Conservation (phyloP, 2,888 invertebrate species). For the Prosopocoilus inquinatus region DNA sequence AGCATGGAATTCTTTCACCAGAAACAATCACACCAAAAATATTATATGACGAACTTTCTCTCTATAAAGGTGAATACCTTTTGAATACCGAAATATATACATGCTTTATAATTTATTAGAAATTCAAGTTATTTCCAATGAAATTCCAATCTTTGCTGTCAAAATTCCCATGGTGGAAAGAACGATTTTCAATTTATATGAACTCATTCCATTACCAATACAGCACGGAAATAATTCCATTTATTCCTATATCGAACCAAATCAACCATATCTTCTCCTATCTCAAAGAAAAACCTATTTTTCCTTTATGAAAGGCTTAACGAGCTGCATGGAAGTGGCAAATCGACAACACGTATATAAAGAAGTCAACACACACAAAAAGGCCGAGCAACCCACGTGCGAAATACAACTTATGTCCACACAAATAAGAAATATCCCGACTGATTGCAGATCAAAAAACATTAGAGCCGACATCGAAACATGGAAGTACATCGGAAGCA, state of each 20-base stretch:
- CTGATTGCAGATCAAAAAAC: conserved; percentile 4
- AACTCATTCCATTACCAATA: conserved; percentile 21
- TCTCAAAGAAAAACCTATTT: conserved; percentile 3
- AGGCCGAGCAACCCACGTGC: conserved; percentile 1
- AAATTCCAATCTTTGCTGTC: conserved; percentile 20
- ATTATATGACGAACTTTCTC: conserved; percentile 14
- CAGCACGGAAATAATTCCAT: conserved; percentile 15
- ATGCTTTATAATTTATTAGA: not conserved
- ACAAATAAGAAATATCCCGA: not conserved
- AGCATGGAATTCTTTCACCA: conserved; percentile 23
- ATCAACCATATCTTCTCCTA: conserved; percentile 1
- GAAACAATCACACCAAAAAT: conserved; percentile 18
- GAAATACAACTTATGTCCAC: conserved; percentile 1
- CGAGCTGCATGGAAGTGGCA: not conserved
- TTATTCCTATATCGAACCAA: conserved; percentile 7
- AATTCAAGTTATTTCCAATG: not conserved
- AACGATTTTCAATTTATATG: conserved; percentile 14
- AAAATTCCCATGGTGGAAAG: conserved; percentile 20
- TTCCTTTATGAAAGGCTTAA: conserved; percentile 8
- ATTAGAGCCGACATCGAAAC: conserved; percentile 20
- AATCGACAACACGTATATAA: conserved; percentile 2
- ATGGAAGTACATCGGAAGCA: conserved; percentile 19
- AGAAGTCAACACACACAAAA: not conserved
- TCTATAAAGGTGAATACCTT: conserved; percentile 17
- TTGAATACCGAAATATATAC: too few relatives aligned